Percentiles rank a stretch among this genome's conserved stretches.
Evolutionary conservation across 1,140 invertebrate species (phyloP).

Genomic region (Drosophila yakuba): DNA sequence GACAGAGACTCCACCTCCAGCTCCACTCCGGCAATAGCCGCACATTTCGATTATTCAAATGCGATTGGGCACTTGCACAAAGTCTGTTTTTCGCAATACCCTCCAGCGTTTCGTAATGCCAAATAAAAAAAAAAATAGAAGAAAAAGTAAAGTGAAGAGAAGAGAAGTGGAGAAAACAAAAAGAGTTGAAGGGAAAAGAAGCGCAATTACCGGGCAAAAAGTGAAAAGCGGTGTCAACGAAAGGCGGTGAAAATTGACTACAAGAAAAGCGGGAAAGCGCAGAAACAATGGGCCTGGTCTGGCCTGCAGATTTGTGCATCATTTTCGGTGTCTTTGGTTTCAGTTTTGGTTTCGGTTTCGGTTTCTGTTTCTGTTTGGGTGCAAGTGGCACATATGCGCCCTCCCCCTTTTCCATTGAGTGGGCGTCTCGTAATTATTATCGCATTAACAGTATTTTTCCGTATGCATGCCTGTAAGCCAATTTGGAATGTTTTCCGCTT

Average conservation of each 20-base stretch:
- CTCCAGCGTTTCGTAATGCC: conserved; percentile 27
- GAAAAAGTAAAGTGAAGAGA: not conserved
- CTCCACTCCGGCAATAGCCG: not conserved
- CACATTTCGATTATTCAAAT: conserved; percentile 33
- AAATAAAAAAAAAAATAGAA: not conserved
- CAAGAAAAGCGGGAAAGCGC: conserved; percentile 28
- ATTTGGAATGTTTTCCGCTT: conserved; percentile 28
- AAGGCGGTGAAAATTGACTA: conserved; percentile 29
- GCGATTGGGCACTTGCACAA: conserved; percentile 24
- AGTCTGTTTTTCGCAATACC: conserved; percentile 9
- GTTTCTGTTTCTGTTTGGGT: not conserved
- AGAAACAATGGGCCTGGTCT: not conserved
- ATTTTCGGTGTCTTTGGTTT: conserved; percentile 19
- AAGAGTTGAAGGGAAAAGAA: conserved; percentile 7
- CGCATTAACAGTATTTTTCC: conserved; percentile 47
- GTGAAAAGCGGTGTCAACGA: conserved; percentile 43
- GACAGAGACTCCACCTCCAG: not conserved
- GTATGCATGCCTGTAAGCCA: conserved; percentile 26
- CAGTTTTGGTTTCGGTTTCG: not conserved
- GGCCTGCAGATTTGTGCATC: conserved; percentile 20
- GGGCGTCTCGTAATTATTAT: conserved; percentile 45
- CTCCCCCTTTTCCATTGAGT: not conserved
- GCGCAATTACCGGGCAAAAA: conserved; percentile 40
- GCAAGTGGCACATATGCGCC: not conserved
- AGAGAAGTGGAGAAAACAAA: not conserved